Percentiles rank a stretch among this genome's conserved stretches.
Evolutionary conservation across 1,140 invertebrate genomes (phyloP).

Genomic region (Eueides isabella): DNA sequence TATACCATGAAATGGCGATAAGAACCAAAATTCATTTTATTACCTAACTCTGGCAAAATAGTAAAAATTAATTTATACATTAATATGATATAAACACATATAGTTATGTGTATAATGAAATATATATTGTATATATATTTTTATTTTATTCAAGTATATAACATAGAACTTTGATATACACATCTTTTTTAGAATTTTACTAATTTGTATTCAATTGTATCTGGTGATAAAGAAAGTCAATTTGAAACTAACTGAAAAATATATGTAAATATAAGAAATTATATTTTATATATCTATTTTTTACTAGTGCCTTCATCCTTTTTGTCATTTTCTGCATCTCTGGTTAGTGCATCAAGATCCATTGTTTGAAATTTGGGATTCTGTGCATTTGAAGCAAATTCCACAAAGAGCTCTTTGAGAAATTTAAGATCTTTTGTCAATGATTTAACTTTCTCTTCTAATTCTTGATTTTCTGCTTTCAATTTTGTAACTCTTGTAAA

Average conservation of each 20-base stretch:
- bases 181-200: no score
- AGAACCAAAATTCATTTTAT: no score
- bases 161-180: no score
- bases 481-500: slow-evolving; percentile 89
- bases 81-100: no score
- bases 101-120: no score
- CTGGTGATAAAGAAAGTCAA: no score
- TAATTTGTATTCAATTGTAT: no score
- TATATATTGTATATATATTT: no score
- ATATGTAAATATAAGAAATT: not conserved
- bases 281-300: not conserved
- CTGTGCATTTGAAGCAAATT: slow-evolving; percentile 86
- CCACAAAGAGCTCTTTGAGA: slow-evolving; percentile 93
- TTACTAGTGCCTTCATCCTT: slow-evolving; percentile 45
- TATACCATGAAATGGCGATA: no score
- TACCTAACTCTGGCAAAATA: no score
- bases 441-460: slow-evolving; percentile 93
- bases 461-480: slow-evolving; percentile 90
- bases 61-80: no score
- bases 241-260: not conserved
- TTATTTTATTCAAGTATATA: no score
- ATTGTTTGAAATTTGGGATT: slow-evolving; percentile 80
- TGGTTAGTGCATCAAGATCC: slow-evolving; percentile 82
- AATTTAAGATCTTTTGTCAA: slow-evolving; percentile 93
- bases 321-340: slow-evolving; percentile 77